Conservation (phyloP, 2,888 invertebrate species). For the Rhynchonema sp. region DNA sequence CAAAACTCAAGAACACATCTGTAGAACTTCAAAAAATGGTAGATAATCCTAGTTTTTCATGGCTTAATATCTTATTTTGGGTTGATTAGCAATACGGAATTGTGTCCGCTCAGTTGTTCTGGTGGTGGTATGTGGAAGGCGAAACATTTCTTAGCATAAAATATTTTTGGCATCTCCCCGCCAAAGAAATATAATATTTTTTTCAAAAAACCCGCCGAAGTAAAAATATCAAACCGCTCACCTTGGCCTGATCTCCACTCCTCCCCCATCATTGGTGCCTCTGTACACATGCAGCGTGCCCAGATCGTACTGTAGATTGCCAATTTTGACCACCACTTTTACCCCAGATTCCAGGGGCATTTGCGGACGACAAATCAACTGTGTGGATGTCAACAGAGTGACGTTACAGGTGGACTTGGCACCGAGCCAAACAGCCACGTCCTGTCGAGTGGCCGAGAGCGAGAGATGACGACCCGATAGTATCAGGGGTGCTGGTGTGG, state of each 20-base stretch:
- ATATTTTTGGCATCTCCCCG: too few relatives aligned
- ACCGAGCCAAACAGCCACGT: constrained; percentile 41
- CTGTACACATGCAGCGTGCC: neutral
- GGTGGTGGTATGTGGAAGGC: too few relatives aligned
- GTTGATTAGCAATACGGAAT: too few relatives aligned
- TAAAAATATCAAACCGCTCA: too few relatives aligned
- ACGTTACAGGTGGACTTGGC: constrained; percentile 51
- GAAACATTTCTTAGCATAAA: too few relatives aligned
- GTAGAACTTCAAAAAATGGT: too few relatives aligned
- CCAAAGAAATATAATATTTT: too few relatives aligned
- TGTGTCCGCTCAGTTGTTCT: too few relatives aligned
- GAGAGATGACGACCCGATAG: constrained; percentile 66
- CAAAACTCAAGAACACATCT: too few relatives aligned
- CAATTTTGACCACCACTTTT: neutral
- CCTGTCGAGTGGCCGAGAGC: constrained; percentile 73
- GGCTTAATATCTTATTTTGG: too few relatives aligned
- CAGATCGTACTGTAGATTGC: neutral
- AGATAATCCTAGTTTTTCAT: too few relatives aligned
- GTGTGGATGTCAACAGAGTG: constrained; percentile 69
- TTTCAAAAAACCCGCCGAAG: too few relatives aligned
- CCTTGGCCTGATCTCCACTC: neutral
- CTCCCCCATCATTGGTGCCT: neutral
- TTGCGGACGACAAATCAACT: constrained; percentile 80
- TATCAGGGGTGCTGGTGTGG: constrained; percentile 14
- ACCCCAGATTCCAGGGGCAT: constrained; percentile 10